Conservation (phyloP, 2,888 invertebrate species). For the Harpalus rubripes region DNA sequence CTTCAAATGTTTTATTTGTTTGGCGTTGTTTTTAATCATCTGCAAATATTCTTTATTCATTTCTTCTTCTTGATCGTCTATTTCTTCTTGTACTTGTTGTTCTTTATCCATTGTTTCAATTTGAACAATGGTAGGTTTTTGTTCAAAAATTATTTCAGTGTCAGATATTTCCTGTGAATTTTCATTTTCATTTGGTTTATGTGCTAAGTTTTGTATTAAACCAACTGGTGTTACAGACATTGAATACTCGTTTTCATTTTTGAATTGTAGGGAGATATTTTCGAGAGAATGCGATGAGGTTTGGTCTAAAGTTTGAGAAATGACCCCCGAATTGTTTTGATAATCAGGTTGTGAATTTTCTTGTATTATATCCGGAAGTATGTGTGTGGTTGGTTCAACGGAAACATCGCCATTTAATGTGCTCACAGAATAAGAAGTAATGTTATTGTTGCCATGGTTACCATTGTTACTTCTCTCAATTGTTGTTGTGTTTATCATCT, state of each 20-base stretch:
- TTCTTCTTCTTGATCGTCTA: slow-evolving; percentile 14
- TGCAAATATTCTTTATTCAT: slow-evolving; percentile 35
- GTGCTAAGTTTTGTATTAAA: slow-evolving; percentile 19
- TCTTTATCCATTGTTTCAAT: not conserved
- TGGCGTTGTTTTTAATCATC: slow-evolving; percentile 52
- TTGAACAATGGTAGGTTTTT: not conserved
- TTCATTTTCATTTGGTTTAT: not conserved
- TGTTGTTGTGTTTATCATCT: not conserved
- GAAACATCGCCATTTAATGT: slow-evolving; percentile 49
- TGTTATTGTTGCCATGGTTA: slow-evolving; percentile 30
- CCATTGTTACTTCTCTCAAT: no score
- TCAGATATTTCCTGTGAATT: not conserved
- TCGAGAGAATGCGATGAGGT: not conserved
- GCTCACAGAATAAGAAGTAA: slow-evolving; percentile 56
- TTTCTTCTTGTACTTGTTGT: not conserved
- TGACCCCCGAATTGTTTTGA: not conserved
- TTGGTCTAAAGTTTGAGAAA: not conserved
- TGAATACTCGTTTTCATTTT: slow-evolving; percentile 44
- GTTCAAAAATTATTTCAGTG: not conserved
- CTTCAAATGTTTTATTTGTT: slow-evolving; percentile 57
- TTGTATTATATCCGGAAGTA: slow-evolving; percentile 31
- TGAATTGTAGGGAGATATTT: slow-evolving; percentile 20
- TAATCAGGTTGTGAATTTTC: not conserved
- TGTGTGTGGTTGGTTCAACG: slow-evolving; percentile 40
- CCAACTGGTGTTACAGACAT: slow-evolving; percentile 47